Evolutionary conservation across 2,888 invertebrate species (phyloP), one percentile per base, ranked within the genome.

Genomic region (Eristalinus sepulchralis): DNA sequence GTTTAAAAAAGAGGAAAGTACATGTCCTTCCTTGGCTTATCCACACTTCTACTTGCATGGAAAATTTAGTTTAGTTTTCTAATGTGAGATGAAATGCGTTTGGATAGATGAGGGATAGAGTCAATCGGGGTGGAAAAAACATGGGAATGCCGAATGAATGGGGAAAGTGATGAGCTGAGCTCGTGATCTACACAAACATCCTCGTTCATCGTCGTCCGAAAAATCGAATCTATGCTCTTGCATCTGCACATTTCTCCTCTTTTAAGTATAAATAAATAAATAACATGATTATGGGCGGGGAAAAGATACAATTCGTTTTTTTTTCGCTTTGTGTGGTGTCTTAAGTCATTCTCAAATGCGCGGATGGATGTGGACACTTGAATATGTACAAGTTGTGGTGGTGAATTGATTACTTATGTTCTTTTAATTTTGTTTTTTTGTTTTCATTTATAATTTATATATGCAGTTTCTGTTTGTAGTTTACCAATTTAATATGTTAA

Each of bases 191-290:
- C 55, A 72, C 53, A 67, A 68, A 60, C 64, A 34, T 60, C 34
- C 47, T 47, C 27, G 59, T 36, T 70, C 33, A 27, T 27, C 27
- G 27, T 27, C 27, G 39, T n/a, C 39, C 39, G 39, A 4, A 39
- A 2, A n/a, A 39, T 39, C 5, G 4, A 39, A 39, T 39, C 39
- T 39, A n/a, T 17, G 39, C 39, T 39, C 13, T n/a, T 5, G 17
- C 39, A 47, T 47, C 8, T 27, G 33, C 59, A 76, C 39, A 22
- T 24, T 10, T 31, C n/a, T 33, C 11, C 11, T 13, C 17, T 73
- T 71, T 82, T 66, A 79, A 2, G 8, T 47, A 82, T 78, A 78
- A 85, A 86, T 86, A 86, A 86, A 86, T 86, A 82, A 86, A 86
- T 86, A 71, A 81, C 67, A 39, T 68, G 70, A 57, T 82, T 71